Evolutionary conservation across 2,797 vertebrate species (phyloP), one percentile per base, ranked within the genome.

Genomic region (Lemur catta): DNA sequence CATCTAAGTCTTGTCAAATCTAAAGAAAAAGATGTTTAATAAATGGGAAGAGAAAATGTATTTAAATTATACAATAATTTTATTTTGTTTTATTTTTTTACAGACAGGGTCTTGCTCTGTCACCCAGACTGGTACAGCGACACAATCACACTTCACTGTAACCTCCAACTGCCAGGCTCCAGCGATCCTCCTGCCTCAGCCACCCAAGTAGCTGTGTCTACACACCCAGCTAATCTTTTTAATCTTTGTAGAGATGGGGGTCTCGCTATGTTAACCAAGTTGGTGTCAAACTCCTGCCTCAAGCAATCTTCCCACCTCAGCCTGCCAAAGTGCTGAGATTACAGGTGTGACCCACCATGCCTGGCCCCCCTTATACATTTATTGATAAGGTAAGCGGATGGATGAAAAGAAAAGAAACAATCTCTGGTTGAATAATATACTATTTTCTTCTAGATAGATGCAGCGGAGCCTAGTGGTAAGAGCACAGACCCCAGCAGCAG

Each of bases 21-120:
- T 74, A 93, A 76, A 84, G 65, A 91, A 80, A 93, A 55, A n/a
- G 41, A 30, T 69, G 8, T 35, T 92, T 84, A 96, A 85, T 67
- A 85, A 84, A 69, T 14, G 28, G 33, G 28, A 41, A 55, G 57
- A 86, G 69, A 72, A 63, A 81, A 84, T 17, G 33, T 12, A 33
- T 26, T 71, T 84, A 63, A 1, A 61, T 33, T 75, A 43, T 26
- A 79, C 26, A 78, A 3, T 57, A 86, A 71, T 2, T 92, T 69
- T 67, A 63, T 63, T 63, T 63, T 63, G 14, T 33, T 63, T 57
- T 59, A 59, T 59, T 65, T 65, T 65, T 65, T 65, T 65, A 65
- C 33, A 18, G 63, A 65, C 7, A 65, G 63, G 63, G 15, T n/a
- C 63, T 65, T n/a, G 63, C 63, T 65, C 33, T 65, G 15, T 65